These are phyloP conservation scores for Silurus lanzhouensis DNA, from an alignment of 2,797 vertebrate genomes.

Conservation along the genomic window DNA sequence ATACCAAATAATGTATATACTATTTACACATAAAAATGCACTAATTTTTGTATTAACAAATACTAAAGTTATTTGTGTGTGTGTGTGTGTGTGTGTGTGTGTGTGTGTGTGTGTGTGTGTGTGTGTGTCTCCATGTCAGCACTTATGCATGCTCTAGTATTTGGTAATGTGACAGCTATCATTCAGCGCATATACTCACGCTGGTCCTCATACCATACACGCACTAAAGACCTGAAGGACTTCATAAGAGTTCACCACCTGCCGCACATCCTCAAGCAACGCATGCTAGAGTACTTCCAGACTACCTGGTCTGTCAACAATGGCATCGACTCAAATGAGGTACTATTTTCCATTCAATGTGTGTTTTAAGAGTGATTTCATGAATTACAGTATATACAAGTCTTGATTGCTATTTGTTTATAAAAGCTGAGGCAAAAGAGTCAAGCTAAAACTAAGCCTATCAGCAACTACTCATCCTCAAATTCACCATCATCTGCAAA, in stretches of 20 bases:
- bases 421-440: neutral
- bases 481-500: neutral
- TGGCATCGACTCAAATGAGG: constrained; percentile 94
- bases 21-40: neutral
- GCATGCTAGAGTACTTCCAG: constrained; percentile 98
- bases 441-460: neutral
- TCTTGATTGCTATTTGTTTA: neutral
- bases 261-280: constrained; percentile 93
- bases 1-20: neutral
- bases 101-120: constrained; percentile 26
- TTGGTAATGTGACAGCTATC: constrained; percentile 97
- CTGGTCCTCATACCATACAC: constrained; percentile 96
- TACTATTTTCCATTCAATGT: constrained; percentile 62
- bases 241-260: constrained; percentile 96
- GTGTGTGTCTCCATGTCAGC: constrained; percentile 69
- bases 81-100: constrained; percentile 1
- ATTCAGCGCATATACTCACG: constrained; percentile 98
- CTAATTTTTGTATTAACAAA: neutral
- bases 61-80: neutral
- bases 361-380: neutral
- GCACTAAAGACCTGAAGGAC: constrained; percentile 96
- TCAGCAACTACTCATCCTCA: neutral
- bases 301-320: constrained; percentile 98
- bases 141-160: constrained; percentile 96
- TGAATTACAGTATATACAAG: neutral